Conservation (phyloP, 1,140 invertebrate species). For the Muscidifurax raptorellus region DNA sequence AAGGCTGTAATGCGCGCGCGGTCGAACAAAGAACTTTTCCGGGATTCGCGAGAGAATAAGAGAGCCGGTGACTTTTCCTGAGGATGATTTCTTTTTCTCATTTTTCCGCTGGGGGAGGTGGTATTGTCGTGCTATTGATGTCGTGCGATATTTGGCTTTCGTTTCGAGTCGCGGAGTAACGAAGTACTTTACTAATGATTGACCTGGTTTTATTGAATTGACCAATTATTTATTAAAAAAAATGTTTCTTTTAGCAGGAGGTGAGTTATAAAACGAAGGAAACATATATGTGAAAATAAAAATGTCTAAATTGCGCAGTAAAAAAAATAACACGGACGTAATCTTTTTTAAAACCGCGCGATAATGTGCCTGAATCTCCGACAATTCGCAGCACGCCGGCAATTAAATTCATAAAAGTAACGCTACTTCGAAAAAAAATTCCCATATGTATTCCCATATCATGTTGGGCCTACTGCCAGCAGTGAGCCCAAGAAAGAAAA, state of each 20-base stretch:
- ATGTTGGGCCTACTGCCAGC: background rate
- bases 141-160: background rate
- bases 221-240: too few species aligned
- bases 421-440: background rate
- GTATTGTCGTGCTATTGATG: too few species aligned
- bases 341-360: too few species aligned
- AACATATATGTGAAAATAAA: too few species aligned
- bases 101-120: background rate
- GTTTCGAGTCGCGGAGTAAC: too few species aligned
- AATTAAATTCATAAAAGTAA: background rate
- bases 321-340: too few species aligned
- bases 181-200: too few species aligned
- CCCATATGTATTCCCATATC: background rate
- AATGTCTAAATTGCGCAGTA: too few species aligned
- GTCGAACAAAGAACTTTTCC: slow-evolving; percentile 21
- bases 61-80: background rate
- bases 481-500: background rate
- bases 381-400: background rate
- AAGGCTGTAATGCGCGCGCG: slow-evolving; percentile 24
- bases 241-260: too few species aligned
- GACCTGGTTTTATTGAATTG: too few species aligned
- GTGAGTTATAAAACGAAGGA: too few species aligned
- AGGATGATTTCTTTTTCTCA: background rate
- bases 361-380: too few species aligned
- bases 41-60: background rate